A percentile compares a stretch with the other conserved stretches of the same genome.
Conservation (phyloP, 2,797 vertebrate genomes). For the Melanotaenia trifasciata region DNA sequence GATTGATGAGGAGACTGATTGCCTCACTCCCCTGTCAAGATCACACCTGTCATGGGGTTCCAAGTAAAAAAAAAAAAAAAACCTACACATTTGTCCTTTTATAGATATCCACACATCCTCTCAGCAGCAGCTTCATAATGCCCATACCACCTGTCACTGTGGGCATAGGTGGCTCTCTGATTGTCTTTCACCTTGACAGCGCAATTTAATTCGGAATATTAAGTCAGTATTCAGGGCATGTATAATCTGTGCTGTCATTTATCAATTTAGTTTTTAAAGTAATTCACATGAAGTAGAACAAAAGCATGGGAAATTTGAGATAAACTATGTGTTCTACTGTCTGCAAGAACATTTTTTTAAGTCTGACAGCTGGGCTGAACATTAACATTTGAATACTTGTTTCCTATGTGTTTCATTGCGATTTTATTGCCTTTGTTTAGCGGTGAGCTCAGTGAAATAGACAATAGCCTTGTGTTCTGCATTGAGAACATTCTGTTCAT, state of each 20-base stretch:
- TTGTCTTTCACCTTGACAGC: constrained; percentile 68
- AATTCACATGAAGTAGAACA: constrained; percentile 51
- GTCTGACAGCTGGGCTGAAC: constrained; percentile 67
- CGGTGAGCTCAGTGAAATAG: constrained; percentile 62
- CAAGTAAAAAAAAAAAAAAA: constrained; percentile 57
- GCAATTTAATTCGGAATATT: constrained; percentile 61
- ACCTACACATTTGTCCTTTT: constrained; percentile 60
- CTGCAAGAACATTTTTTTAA: constrained; percentile 62
- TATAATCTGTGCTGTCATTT: constrained; percentile 58
- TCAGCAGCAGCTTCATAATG: constrained; percentile 57
- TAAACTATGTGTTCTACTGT: constrained; percentile 54
- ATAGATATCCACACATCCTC: constrained; percentile 61
- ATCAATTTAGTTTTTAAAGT: constrained; percentile 48
- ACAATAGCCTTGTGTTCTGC: constrained; percentile 74
- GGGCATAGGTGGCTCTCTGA: constrained; percentile 50
- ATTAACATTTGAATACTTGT: constrained; percentile 81
- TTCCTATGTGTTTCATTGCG: constrained; percentile 61
- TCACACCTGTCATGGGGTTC: constrained; percentile 78
- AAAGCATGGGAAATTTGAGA: constrained; percentile 51
- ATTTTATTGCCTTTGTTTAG: constrained; percentile 72
- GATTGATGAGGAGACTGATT: constrained; percentile 83
- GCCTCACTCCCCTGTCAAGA: constrained; percentile 78
- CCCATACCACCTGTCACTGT: constrained; percentile 64
- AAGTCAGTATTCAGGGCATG: constrained; percentile 60
- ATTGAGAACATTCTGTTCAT: constrained; percentile 68